These are phyloP conservation scores for Coronaproctus castanopsis DNA, from an alignment of 2,888 invertebrate genomes.

Conservation along the genomic window DNA sequence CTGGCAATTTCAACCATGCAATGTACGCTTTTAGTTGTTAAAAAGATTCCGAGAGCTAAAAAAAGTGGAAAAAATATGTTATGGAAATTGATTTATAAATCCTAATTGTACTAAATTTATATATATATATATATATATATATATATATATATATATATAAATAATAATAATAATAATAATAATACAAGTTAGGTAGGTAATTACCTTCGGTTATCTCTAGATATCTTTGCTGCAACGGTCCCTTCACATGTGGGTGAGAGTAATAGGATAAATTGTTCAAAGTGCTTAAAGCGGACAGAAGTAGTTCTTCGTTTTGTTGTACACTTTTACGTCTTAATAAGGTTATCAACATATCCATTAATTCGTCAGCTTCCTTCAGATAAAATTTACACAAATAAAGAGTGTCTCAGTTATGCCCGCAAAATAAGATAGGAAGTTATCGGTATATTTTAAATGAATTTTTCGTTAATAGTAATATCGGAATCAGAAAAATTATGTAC, in stretches of 20 bases:
- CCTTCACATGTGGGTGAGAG: slow-evolving; percentile 30
- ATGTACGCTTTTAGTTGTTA: slow-evolving; percentile 30
- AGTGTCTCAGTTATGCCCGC: too few species aligned
- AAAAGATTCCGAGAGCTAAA: slow-evolving; percentile 29
- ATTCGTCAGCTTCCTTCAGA: slow-evolving; percentile 15
- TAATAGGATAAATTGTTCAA: slow-evolving; percentile 71
- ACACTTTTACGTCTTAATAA: slow-evolving; percentile 26
- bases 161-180: too few species aligned
- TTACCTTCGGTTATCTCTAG: slow-evolving; percentile 31
- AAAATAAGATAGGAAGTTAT: too few species aligned
- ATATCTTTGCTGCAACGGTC: slow-evolving; percentile 30
- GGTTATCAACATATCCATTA: slow-evolving; percentile 25
- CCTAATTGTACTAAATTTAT: too few species aligned
- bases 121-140: too few species aligned
- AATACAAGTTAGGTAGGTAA: too few species aligned
- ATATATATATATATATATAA: too few species aligned
- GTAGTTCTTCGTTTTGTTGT: slow-evolving; percentile 45
- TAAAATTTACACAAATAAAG: too few species aligned
- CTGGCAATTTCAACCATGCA: slow-evolving; percentile 48
- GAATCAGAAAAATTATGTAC: too few species aligned
- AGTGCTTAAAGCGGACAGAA: slow-evolving; percentile 56
- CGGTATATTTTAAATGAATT: slow-evolving; percentile 2
- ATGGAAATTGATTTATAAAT: too few species aligned
- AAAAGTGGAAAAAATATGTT: slow-evolving; percentile 7
- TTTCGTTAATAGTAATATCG: too few species aligned